Evolutionary conservation across 2,113 vertebrate genomes (phyloP), one percentile per base, ranked within the genome.

Genomic region (Aplodontia rufa): DNA sequence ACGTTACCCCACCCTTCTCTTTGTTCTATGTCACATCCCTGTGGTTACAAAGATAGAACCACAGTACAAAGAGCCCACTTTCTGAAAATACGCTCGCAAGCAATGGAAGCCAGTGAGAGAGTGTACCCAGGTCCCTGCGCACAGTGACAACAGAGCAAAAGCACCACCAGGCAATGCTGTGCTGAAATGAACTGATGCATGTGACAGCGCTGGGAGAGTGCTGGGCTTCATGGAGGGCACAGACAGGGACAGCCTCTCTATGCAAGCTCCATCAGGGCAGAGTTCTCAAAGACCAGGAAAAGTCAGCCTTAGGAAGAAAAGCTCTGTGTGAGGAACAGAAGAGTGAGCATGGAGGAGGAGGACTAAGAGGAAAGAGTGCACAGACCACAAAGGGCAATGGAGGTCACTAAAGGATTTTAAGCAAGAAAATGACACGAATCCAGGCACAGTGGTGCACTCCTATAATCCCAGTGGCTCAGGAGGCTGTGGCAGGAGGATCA

Each of bases 311-410:
- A 42, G 9, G 14, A 78, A n/a, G 55, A 53, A 96, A 58, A 62
- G 28, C 35, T 72, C 37, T 68, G 42, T 37, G 30, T 62, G 26
- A 78, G 22, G 75, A 51, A 60, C 3, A 55, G 74, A 32, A 49
- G 3, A 79, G 69, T 2, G 1, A 72, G 49, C 53, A 22, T 7
- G 8, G 51, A n/a, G n/a, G 35, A 9, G 51, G 22, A 58, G 40
- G 3, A 1, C 9, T 32, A 11, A 85, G 60, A 81, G 35, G 22
- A 68, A n/a, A n/a, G 49, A 10, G 42, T 24, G 9, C 13, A n/a
- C 4, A 6, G 42, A 47, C 1, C 3, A 17, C 0, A 0, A 0
- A 26, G 64, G 30, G 7, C 68, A 37, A 1, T 8, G 83, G 32
- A 79, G 64, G 26, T 72, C 62, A 83, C 35, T 30, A 68, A 30